These are phyloP conservation scores for Troglohyphantes excavatus DNA, from an alignment of 2,888 invertebrate species.

Conservation along the genomic window DNA sequence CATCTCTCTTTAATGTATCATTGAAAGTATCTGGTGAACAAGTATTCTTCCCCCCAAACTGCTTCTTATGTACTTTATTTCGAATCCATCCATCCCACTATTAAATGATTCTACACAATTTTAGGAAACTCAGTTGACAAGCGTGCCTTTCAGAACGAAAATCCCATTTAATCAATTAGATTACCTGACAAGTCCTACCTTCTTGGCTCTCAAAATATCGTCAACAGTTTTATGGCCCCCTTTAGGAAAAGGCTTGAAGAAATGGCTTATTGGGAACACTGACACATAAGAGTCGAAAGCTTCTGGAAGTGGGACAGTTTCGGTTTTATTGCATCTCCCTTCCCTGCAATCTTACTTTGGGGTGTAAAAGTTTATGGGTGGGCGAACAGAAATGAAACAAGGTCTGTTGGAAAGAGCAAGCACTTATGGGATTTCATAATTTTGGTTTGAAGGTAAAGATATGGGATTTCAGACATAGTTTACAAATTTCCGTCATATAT, in stretches of 20 bases:
- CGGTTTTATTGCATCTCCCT: constrained; percentile 43
- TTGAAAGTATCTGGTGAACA: background rate
- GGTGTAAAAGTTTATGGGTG: constrained; percentile 5
- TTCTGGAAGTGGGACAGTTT: constrained; percentile 19
- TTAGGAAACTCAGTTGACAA: constrained; percentile 11
- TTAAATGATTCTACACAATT: constrained; percentile 27
- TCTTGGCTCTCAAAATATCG: constrained; percentile 47
- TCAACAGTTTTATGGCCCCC: constrained; percentile 52
- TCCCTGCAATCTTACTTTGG: background rate
- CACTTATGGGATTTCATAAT: background rate
- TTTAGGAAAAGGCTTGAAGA: constrained; percentile 29
- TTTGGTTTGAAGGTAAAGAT: too few relatives aligned
- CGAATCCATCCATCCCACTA: background rate
- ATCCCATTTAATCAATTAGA: constrained; percentile 75
- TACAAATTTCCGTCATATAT: too few relatives aligned
- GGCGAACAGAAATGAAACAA: background rate
- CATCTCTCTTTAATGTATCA: too few relatives aligned
- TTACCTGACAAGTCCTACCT: constrained; percentile 63
- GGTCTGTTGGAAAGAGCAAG: background rate
- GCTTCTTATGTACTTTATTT: constrained; percentile 26
- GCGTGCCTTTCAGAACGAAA: background rate
- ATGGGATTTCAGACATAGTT: too few relatives aligned
- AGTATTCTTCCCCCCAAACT: background rate
- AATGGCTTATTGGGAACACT: constrained; percentile 46
- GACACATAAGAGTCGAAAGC: background rate